These are phyloP conservation scores for Casuarius casuarius DNA, from an alignment of 2,113 vertebrate species.

Conservation along the genomic window DNA sequence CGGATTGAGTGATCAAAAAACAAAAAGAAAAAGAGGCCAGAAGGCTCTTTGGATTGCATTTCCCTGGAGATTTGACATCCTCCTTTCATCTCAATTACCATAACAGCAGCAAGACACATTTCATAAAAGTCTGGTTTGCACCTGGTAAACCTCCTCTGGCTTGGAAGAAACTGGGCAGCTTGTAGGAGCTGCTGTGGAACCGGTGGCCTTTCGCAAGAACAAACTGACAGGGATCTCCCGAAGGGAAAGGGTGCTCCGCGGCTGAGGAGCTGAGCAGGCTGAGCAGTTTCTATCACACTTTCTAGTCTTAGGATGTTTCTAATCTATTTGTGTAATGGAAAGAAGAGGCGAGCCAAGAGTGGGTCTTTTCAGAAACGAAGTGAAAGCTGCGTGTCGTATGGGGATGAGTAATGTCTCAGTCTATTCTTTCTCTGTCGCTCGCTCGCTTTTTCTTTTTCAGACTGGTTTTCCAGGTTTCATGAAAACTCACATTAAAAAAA, in stretches of 20 bases:
- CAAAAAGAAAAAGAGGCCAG: neutral
- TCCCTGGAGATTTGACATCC: neutral
- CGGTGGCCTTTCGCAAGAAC: neutral
- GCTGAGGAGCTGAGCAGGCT: neutral
- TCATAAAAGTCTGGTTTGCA: neutral
- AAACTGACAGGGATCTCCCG: neutral
- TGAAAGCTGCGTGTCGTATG: neutral
- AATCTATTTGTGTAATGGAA: neutral
- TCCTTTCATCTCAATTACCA: neutral
- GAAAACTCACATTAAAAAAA: neutral
- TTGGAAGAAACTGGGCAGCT: neutral
- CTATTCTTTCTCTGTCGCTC: accelerated
- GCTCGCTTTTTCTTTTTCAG: neutral
- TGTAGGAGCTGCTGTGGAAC: neutral
- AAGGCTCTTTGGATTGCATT: neutral
- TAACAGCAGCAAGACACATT: neutral
- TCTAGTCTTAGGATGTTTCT: neutral
- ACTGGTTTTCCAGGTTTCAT: neutral
- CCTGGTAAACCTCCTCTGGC: neutral
- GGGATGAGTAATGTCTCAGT: neutral
- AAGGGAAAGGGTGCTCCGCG: neutral
- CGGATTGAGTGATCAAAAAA: neutral
- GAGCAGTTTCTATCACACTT: neutral
- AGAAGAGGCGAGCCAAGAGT: neutral
- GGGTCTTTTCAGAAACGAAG: neutral